A percentile compares a stretch with the other conserved stretches of the same genome.
Evolutionary conservation across 2,113 vertebrate species (phyloP).

Genomic region (Natator depressus): DNA sequence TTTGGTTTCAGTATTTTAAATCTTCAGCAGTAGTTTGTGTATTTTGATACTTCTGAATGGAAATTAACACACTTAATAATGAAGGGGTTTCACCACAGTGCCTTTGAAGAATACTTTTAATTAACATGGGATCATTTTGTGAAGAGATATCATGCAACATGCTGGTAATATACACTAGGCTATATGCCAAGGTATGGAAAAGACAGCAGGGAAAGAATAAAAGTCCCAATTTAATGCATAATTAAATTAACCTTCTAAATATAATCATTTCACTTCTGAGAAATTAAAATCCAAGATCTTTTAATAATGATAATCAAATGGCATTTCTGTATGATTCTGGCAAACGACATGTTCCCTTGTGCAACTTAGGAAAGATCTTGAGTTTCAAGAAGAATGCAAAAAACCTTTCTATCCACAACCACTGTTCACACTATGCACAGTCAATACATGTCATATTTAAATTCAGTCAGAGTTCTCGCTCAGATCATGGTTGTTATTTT

Average conservation of each 20-base stretch:
- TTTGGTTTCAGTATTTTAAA: background rate
- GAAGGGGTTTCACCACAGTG: background rate
- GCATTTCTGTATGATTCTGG: background rate
- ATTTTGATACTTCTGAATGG: background rate
- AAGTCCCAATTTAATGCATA: background rate
- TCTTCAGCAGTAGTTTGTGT: background rate
- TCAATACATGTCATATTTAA: background rate
- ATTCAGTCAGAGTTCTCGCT: background rate
- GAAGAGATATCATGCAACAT: background rate
- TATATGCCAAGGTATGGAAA: background rate
- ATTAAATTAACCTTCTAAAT: background rate
- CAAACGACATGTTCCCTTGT: background rate
- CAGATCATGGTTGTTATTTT: background rate
- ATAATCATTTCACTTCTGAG: background rate
- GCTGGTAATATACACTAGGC: background rate
- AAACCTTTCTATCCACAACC: background rate
- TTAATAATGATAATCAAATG: background rate
- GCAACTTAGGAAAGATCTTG: background rate
- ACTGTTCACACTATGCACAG: background rate
- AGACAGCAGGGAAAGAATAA: background rate
- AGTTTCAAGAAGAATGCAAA: background rate
- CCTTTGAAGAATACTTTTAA: background rate
- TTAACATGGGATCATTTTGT: background rate
- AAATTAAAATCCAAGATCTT: background rate
- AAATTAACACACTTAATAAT: background rate